These are phyloP conservation scores for Montipora capitata DNA, from an alignment of 92 coral and sea anemone species.

Conservation along the genomic window DNA sequence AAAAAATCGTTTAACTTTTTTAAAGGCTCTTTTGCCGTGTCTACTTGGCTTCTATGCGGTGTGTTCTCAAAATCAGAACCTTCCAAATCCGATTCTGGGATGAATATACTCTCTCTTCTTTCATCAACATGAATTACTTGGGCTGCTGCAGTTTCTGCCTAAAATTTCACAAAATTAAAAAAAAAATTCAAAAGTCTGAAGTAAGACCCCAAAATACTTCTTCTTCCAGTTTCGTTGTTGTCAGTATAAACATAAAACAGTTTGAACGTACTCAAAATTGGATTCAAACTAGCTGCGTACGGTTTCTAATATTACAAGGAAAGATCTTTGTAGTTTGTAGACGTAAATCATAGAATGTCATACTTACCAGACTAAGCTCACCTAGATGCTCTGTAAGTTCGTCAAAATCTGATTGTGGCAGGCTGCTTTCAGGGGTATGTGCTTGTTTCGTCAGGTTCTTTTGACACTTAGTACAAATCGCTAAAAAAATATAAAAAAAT, in stretches of 20 bases:
- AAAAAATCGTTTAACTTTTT: conserved; percentile 47
- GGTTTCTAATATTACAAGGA: conserved; percentile 12
- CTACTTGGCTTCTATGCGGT: conserved; percentile 7
- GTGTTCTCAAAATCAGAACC: background rate
- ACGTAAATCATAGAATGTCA: background rate
- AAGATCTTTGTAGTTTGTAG: conserved; percentile 14
- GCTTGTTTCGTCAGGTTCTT: conserved; percentile 1
- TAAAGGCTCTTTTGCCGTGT: conserved; percentile 1
- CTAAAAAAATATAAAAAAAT: too few species aligned
- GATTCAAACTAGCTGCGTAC: conserved; percentile 6
- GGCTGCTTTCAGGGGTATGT: conserved; percentile 2
- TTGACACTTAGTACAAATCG: conserved; percentile 42
- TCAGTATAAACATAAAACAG: conserved; percentile 15
- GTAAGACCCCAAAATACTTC: conserved; percentile 2
- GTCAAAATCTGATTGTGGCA: conserved; percentile 15
- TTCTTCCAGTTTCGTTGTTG: conserved; percentile 10
- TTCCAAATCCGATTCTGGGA: conserved; percentile 21
- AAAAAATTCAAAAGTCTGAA: background rate
- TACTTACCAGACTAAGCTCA: conserved; percentile 55
- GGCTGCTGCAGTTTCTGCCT: background rate
- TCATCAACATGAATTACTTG: background rate
- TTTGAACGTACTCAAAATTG: conserved; percentile 4
- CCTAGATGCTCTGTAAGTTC: conserved; percentile 38
- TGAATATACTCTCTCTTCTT: conserved; percentile 32
- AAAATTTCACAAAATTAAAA: background rate